A percentile compares a stretch with the other conserved stretches of the same genome.
These are phyloP conservation scores for Hippasteria phrygiana DNA, from an alignment of 53 echinoderm and acorn worm species.

Conservation along the genomic window DNA sequence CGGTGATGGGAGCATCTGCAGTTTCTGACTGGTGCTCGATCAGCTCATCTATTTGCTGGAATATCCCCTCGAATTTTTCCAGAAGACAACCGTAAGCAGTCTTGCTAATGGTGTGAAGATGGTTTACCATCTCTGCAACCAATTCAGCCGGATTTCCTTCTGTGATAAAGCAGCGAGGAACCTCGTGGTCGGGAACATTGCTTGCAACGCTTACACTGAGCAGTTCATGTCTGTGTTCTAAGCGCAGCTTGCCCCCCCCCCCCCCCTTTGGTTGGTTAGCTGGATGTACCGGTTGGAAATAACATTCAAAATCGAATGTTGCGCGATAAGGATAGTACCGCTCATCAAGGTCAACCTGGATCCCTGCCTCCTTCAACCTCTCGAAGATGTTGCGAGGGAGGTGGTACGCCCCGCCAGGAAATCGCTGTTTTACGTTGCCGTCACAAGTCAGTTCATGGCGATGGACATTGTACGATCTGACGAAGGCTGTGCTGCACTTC, in stretches of 20 bases:
- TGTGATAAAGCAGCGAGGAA: constrained; percentile 41
- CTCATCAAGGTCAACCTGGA: constrained; percentile 2
- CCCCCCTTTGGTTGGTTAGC: neutral
- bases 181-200: constrained; percentile 36
- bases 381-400: constrained; percentile 33
- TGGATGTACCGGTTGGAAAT: constrained; percentile 13
- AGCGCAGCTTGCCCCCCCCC: neutral
- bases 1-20: no score
- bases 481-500: constrained; percentile 2
- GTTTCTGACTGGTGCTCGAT: no score
- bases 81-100: no score
- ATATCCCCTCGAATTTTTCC: no score
- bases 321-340: constrained; percentile 52
- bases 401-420: no score
- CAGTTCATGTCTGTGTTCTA: constrained; percentile 27
- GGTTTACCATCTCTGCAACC: no score
- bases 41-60: no score
- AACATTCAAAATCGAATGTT: constrained; percentile 53
- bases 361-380: constrained; percentile 52
- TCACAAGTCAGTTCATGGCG: constrained; percentile 67
- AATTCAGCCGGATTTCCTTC: no score
- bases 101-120: no score
- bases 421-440: constrained; percentile 29
- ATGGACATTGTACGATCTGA: neutral
- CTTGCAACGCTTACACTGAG: no score